Base-by-base conservation (phyloP, 2,113 vertebrate species). In the Carlito syrichta region DNA sequence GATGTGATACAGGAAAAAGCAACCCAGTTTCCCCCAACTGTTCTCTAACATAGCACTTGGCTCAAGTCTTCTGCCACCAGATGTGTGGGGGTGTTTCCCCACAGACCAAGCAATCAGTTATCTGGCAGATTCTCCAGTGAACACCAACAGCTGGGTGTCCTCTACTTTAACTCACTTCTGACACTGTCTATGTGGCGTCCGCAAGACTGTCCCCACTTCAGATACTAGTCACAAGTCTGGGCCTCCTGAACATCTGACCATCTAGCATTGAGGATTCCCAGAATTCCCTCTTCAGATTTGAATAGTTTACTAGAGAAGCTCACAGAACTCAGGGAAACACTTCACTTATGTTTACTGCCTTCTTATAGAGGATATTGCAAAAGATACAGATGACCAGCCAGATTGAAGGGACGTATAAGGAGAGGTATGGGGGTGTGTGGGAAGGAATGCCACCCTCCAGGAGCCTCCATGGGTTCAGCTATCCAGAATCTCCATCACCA, bases 351-450 rank as follows among this genome's bases (percentile, higher is more conserved):
- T 16, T 63, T 78, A 85, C 50, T 32, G 19, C 9, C 58, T 56
- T 48, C 43, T 85, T 62, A 14, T 48, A 58, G 58, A 68, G 43
- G 14, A 30, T 20, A 60, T 58, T 68, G 27, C 62, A 85, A 78
- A 19, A 38, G 79, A 60, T 32, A 63, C 50, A 35, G 35, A 76
- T 77, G 60, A 69, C 19, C n/a, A 38, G 9, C 20, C 19, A 38
- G 13, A 25, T 5, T 25, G 60, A 30, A 20, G 27, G 76, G 50
- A 23, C 19, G 7, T 38, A 5, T 4, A 22, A n/a, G 54, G 7
- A 19, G 8, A 8, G 12, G 8, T 2, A 4, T 22, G 38, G 8
- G 8, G 12, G 8, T 2, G 3, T 22, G 38, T 48, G 20, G 23
- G 30, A 40, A 30, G 45, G 60, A 78, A 11, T 9, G 16, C 71